These are phyloP conservation scores for Hydra vulgaris DNA, from an alignment of 30 jellyfish, hydroid and myxozoan species.

Conservation along the genomic window DNA sequence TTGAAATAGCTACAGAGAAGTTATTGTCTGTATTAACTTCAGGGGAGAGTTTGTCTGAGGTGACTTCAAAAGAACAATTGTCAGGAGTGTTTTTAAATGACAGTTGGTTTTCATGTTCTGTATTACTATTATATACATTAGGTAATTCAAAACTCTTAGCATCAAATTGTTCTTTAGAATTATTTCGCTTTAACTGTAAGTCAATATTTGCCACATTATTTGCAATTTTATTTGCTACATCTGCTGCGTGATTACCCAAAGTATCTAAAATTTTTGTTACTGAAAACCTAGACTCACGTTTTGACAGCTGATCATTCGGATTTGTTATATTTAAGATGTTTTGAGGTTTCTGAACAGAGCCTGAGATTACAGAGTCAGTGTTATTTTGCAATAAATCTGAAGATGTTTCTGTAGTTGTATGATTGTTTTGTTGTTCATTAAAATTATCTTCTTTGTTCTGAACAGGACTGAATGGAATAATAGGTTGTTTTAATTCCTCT, in stretches of 20 bases:
- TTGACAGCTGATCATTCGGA: slow-evolving; percentile 12
- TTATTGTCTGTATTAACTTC: no score
- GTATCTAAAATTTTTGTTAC: slow-evolving; percentile 65
- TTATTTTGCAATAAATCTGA: neutral
- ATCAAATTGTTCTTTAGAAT: slow-evolving; percentile 12
- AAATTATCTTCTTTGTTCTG: neutral
- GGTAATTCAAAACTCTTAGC: neutral
- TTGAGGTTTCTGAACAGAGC: slow-evolving; percentile 1
- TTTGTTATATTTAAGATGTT: slow-evolving; percentile 11
- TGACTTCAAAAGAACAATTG: neutral
- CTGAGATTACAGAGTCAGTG: neutral
- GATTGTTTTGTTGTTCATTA: slow-evolving; percentile 1
- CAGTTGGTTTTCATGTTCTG: neutral
- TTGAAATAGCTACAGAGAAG: no score
- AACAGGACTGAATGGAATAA: slow-evolving; percentile 28
- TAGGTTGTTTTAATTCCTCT: slow-evolving; percentile 19
- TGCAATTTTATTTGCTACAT: slow-evolving; percentile 68
- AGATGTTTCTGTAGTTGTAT: neutral
- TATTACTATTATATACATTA: neutral
- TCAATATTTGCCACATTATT: slow-evolving; percentile 38
- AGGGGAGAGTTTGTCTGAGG: neutral
- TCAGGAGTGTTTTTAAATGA: neutral
- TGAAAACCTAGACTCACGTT: slow-evolving; percentile 42
- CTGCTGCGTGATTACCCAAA: slow-evolving; percentile 64
- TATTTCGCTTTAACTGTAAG: slow-evolving; percentile 1